phyloP scores from a whole-genome alignment of 2,113 vertebrate genomes.

The Anguilla japonica region DNA sequence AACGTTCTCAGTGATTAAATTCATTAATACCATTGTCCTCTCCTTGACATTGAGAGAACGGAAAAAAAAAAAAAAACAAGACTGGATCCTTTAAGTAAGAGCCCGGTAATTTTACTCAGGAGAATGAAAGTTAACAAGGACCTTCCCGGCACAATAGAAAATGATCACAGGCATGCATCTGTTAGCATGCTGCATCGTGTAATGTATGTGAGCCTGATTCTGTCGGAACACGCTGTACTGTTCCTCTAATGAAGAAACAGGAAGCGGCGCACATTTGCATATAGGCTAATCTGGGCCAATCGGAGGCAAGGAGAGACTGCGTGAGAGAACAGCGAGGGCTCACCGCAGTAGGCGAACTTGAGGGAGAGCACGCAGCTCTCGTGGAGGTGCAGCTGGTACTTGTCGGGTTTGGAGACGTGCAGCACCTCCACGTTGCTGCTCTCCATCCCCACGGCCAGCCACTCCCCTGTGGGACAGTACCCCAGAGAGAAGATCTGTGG shows the following conservation, averaged over 20 bases:
- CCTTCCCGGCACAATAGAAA: too few relatives aligned
- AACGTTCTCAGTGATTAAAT: too few relatives aligned
- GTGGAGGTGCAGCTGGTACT: constrained; percentile 71
- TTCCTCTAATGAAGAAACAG: background rate
- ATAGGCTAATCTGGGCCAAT: background rate
- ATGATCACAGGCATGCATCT: too few relatives aligned
- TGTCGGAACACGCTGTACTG: background rate
- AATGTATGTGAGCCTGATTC: background rate
- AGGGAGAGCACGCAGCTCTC: constrained; percentile 71
- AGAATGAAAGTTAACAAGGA: too few relatives aligned
- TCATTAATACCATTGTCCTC: too few relatives aligned
- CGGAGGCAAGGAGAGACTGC: background rate
- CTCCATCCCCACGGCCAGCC: constrained; percentile 79
- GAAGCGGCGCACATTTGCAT: background rate
- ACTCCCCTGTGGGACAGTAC: constrained; percentile 74
- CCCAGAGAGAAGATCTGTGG: constrained; percentile 72
- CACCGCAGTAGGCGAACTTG: constrained; percentile 77
- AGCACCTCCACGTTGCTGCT: constrained; percentile 81
- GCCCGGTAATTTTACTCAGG: too few relatives aligned
- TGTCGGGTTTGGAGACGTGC: constrained; percentile 66
- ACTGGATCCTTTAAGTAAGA: too few relatives aligned
- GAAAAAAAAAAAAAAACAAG: too few relatives aligned
- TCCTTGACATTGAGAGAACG: too few relatives aligned
- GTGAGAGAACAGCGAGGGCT: background rate
- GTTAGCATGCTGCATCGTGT: too few relatives aligned